Evolutionary conservation across 2,888 invertebrate species (phyloP).

Genomic region (Hylaea fasciaria): DNA sequence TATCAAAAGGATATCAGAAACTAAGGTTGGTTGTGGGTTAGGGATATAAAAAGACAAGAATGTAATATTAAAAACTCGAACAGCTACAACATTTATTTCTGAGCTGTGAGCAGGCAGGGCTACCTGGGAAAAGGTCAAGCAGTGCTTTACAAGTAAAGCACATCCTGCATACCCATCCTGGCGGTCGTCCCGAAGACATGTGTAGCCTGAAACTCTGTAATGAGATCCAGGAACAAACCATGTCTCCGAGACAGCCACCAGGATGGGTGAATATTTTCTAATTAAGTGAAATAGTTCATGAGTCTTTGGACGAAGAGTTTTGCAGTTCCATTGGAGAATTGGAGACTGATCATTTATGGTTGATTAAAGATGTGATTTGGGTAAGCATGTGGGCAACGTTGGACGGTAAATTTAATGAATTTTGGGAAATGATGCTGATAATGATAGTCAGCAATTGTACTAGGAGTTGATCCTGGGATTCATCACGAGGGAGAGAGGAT

Average conservation of each 20-base stretch:
- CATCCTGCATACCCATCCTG: constrained; percentile 38
- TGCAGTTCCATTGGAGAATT: not conserved
- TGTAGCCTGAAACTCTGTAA: constrained; percentile 33
- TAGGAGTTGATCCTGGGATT: too few species aligned
- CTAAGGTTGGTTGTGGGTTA: constrained; percentile 17
- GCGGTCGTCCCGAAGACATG: constrained; percentile 42
- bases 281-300: too few species aligned
- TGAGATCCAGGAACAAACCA: constrained; percentile 9
- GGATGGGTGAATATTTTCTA: too few species aligned
- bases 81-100: constrained; percentile 32
- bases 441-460: too few species aligned
- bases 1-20: not conserved
- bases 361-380: too few species aligned
- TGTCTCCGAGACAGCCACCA: constrained; percentile 7
- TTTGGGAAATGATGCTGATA: too few species aligned
- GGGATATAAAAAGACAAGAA: constrained; percentile 36
- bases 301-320: not conserved
- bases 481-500: too few species aligned
- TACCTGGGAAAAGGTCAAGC: constrained; percentile 26
- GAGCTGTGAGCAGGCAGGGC: constrained; percentile 21
- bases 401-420: too few species aligned
- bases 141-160: constrained; percentile 24
- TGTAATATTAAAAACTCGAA: constrained; percentile 27
- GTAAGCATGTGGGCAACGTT: too few species aligned
- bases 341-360: too few species aligned